Percentiles rank a stretch among this genome's conserved stretches.
phyloP scores from a whole-genome alignment of 2,888 invertebrate genomes.

The Malachius bipustulatus region DNA sequence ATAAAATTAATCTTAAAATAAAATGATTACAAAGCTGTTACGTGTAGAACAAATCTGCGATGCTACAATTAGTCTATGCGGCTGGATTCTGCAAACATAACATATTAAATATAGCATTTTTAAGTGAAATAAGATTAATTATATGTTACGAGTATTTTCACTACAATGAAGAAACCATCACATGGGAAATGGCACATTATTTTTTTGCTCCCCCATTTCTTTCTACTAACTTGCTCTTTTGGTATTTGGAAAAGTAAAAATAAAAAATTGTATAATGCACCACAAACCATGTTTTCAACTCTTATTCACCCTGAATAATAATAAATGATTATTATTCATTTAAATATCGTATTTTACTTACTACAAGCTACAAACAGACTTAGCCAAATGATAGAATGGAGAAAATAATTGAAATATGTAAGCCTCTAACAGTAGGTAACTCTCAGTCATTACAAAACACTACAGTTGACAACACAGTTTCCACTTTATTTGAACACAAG shows the following conservation, averaged over 20 bases:
- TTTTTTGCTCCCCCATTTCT: too few relatives aligned
- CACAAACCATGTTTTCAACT: constrained; percentile 16
- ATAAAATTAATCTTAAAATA: constrained; percentile 20
- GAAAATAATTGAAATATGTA: constrained; percentile 25
- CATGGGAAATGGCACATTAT: too few relatives aligned
- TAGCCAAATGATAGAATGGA: constrained; percentile 27
- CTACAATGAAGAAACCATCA: too few relatives aligned
- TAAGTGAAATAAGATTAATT: constrained; percentile 25
- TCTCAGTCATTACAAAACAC: constrained; percentile 27
- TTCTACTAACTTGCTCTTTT: too few relatives aligned
- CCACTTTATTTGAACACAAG: constrained; percentile 13
- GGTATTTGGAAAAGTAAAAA: too few relatives aligned
- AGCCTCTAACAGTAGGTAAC: constrained; percentile 27
- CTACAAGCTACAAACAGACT: constrained; percentile 31
- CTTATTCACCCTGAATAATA: too few relatives aligned
- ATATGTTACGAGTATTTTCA: too few relatives aligned
- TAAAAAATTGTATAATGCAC: constrained; percentile 21
- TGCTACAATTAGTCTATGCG: constrained; percentile 38
- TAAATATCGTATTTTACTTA: constrained; percentile 31
- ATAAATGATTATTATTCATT: too few relatives aligned
- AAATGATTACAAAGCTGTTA: constrained; percentile 32
- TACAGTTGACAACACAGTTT: constrained; percentile 21
- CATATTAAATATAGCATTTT: constrained; percentile 34
- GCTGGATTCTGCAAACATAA: constrained; percentile 37
- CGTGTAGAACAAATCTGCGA: constrained; percentile 36